Conservation (phyloP, 1,140 invertebrate genomes). For the Procambarus clarkii region DNA sequence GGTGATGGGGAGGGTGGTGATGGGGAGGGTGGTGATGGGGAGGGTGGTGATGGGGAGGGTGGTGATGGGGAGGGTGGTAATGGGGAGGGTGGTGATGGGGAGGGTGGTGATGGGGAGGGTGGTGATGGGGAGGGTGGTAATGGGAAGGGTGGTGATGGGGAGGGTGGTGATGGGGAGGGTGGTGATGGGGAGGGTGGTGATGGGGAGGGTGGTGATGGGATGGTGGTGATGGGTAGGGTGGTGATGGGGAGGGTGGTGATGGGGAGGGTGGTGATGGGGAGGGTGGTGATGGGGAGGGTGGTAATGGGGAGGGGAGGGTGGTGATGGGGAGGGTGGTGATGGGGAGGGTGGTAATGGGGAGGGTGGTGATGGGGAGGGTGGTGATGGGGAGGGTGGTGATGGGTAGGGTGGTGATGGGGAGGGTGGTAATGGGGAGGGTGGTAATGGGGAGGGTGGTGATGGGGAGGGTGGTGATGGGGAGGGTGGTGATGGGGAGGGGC, state of each 20-base stretch:
- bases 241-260: not conserved
- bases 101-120: not conserved
- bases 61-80: not conserved
- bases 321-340: not conserved
- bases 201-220: no score
- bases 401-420: not conserved
- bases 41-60: not conserved
- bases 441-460: not conserved
- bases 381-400: not conserved
- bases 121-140: not conserved
- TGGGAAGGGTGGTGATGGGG: not conserved
- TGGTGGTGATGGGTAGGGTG: no score
- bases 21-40: not conserved
- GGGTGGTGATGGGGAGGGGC: not conserved
- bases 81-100: not conserved
- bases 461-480: not conserved
- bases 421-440: not conserved
- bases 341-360: not conserved
- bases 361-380: not conserved
- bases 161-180: not conserved
- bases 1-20: not conserved
- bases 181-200: not conserved
- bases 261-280: not conserved
- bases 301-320: no score
- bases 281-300: not conserved